phyloP scores from a whole-genome alignment of 2,113 vertebrate species.

The Labeo catla region DNA sequence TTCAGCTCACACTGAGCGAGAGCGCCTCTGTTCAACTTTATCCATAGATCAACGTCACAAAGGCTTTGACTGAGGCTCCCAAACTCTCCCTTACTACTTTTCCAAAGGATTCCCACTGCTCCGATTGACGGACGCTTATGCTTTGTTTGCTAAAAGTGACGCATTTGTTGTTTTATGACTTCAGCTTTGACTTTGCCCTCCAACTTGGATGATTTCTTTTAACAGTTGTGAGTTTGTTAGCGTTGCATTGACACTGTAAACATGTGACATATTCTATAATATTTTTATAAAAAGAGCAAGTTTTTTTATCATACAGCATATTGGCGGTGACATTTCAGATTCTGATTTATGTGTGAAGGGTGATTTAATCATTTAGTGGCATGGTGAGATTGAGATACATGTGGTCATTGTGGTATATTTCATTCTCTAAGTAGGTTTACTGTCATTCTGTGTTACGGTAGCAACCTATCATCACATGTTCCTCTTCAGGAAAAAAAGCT shows the following conservation, averaged over 20 bases:
- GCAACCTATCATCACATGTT: slow-evolving; percentile 57
- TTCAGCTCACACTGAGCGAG: slow-evolving; percentile 50
- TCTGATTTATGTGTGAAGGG: slow-evolving; percentile 58
- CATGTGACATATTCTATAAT: too few relatives aligned
- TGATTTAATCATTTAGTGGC: slow-evolving; percentile 52
- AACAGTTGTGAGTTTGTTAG: background rate
- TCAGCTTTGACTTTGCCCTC: background rate
- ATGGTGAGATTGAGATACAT: slow-evolving; percentile 57
- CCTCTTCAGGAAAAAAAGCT: background rate
- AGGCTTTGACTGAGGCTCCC: slow-evolving; percentile 43
- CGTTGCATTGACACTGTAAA: background rate
- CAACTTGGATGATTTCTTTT: background rate
- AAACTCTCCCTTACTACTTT: slow-evolving; percentile 12
- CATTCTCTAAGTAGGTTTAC: slow-evolving; percentile 63
- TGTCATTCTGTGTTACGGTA: slow-evolving; percentile 61
- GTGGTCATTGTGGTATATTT: slow-evolving; percentile 43
- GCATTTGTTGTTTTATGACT: slow-evolving; percentile 4
- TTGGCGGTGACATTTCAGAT: background rate
- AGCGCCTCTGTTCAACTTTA: slow-evolving; percentile 40
- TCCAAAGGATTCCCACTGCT: slow-evolving; percentile 2
- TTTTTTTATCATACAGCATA: background rate
- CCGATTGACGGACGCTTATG: background rate
- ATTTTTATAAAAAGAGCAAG: background rate
- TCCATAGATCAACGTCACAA: slow-evolving; percentile 62
- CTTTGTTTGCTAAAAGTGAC: slow-evolving; percentile 34